These are phyloP conservation scores for Ariolimax columbianus DNA, from an alignment of 2,888 invertebrate genomes.

Conservation along the genomic window DNA sequence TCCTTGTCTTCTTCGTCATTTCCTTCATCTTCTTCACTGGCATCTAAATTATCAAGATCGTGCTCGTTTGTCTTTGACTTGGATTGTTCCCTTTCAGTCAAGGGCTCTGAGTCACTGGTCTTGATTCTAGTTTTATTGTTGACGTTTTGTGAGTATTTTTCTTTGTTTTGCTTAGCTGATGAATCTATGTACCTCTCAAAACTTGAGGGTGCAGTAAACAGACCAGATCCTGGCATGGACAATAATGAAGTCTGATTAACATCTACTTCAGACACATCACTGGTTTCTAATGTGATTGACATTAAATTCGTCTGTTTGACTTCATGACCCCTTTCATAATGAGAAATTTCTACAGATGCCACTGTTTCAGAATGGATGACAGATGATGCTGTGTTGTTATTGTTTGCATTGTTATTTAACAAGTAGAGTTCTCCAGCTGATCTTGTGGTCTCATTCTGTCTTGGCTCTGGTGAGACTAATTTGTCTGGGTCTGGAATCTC, in stretches of 20 bases:
- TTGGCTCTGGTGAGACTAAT: not conserved
- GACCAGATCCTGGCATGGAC: not conserved
- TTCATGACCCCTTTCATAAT: not conserved
- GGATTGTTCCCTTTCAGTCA: not conserved
- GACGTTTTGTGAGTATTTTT: not conserved
- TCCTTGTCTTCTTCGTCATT: not conserved
- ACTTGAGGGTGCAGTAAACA: not conserved
- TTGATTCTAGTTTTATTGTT: not conserved
- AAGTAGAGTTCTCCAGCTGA: not conserved
- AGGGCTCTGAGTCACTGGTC: not conserved
- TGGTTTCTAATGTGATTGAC: not conserved
- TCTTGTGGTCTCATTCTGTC: not conserved
- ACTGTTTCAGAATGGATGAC: not conserved
- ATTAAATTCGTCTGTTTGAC: not conserved
- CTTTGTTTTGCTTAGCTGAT: not conserved
- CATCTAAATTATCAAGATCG: not conserved
- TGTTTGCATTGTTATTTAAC: not conserved
- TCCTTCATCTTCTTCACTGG: not conserved
- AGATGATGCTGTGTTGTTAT: not conserved
- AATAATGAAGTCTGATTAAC: not conserved
- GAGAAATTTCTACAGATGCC: no score
- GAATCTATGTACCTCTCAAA: not conserved
- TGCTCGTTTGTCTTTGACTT: not conserved
- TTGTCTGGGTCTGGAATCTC: not conserved
- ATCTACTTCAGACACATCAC: not conserved